Evolutionary conservation across 2,113 vertebrate genomes (phyloP).

Genomic region (Enhydra lutris): DNA sequence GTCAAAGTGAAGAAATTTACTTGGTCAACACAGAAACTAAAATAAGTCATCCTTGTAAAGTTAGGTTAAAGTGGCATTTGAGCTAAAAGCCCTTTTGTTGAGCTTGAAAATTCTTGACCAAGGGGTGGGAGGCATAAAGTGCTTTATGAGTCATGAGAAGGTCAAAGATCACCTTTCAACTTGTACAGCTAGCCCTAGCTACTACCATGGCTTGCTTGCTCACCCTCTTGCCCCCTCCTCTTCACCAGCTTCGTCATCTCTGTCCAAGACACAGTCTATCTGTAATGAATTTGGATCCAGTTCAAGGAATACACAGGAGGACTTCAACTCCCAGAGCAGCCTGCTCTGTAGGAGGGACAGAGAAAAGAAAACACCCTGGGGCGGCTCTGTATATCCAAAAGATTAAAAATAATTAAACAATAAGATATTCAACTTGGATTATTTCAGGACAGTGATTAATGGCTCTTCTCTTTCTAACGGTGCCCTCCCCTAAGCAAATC

Average conservation of each 20-base stretch:
- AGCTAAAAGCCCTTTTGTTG: slow-evolving; percentile 74
- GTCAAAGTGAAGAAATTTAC: slow-evolving; percentile 38
- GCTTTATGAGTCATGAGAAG: slow-evolving; percentile 59
- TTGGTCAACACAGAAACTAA: slow-evolving; percentile 48
- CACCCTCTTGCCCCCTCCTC: neutral
- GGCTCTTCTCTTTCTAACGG: slow-evolving; percentile 38
- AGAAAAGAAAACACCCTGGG: slow-evolving; percentile 74
- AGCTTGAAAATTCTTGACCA: slow-evolving; percentile 57
- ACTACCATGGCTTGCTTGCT: neutral
- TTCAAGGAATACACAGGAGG: slow-evolving; percentile 69
- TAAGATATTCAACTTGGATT: slow-evolving; percentile 75
- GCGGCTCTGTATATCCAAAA: slow-evolving; percentile 71
- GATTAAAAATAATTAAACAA: slow-evolving; percentile 78
- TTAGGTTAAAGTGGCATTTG: slow-evolving; percentile 71
- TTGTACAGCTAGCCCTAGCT: slow-evolving; percentile 60
- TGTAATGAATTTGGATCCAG: slow-evolving; percentile 54
- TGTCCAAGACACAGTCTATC: slow-evolving; percentile 8
- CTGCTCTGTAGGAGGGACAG: slow-evolving; percentile 58
- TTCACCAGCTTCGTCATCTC: neutral
- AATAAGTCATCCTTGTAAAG: slow-evolving; percentile 71
- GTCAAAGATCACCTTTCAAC: slow-evolving; percentile 78
- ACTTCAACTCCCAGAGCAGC: slow-evolving; percentile 59
- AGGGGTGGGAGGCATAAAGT: slow-evolving; percentile 61
- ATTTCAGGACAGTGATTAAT: slow-evolving; percentile 75
- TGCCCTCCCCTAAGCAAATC: slow-evolving; percentile 33